Percentiles rank a stretch among this genome's conserved stretches.
phyloP scores from a whole-genome alignment of 64 coral and sea anemone genomes.

The Montipora foliosa region DNA sequence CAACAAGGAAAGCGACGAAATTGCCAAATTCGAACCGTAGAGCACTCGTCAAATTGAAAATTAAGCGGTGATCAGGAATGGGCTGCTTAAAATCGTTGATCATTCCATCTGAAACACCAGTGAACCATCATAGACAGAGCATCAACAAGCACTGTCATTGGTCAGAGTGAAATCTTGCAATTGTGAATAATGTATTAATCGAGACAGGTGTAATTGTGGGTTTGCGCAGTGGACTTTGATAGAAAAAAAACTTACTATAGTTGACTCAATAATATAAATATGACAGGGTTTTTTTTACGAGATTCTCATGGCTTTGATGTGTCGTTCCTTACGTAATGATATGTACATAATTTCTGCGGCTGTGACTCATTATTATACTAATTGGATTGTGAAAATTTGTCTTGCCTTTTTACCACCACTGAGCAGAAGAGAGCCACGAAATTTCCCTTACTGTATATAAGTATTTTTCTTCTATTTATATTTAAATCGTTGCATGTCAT shows the following conservation, averaged over 20 bases:
- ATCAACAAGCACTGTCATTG: constrained; percentile 18
- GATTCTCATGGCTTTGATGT: too few species aligned
- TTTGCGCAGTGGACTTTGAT: constrained; percentile 12
- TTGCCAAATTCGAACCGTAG: neutral
- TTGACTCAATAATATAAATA: too few species aligned
- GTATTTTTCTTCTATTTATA: too few species aligned
- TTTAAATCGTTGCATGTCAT: too few species aligned
- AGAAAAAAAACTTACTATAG: neutral
- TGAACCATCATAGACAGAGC: neutral
- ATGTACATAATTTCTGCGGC: too few species aligned
- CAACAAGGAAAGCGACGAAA: neutral
- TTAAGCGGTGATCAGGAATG: neutral
- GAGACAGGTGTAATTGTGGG: constrained; percentile 10
- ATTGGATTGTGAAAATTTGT: too few species aligned
- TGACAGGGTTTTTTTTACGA: neutral
- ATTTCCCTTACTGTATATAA: too few species aligned
- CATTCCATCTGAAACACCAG: neutral
- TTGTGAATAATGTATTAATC: constrained; percentile 36
- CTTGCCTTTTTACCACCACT: too few species aligned
- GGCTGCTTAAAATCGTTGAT: neutral
- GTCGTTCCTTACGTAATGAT: too few species aligned
- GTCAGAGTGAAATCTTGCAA: neutral
- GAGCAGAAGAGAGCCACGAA: too few species aligned
- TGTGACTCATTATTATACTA: too few species aligned
- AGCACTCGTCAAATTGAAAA: neutral